These are phyloP conservation scores for Carettochelys insculpta DNA, from an alignment of 2,113 vertebrate species.

Conservation along the genomic window DNA sequence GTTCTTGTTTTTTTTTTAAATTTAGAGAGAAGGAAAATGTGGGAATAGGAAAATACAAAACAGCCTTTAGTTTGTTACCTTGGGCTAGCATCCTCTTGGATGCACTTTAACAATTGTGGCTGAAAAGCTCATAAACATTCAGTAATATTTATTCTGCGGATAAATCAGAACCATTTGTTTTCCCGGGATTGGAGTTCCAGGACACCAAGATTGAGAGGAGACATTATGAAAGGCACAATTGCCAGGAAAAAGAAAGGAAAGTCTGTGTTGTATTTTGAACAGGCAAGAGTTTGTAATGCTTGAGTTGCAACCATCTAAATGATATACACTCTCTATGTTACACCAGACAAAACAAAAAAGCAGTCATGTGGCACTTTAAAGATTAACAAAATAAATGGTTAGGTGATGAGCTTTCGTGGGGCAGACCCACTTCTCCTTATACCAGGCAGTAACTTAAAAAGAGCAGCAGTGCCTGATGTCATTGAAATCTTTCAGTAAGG, in stretches of 20 bases:
- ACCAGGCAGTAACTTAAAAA: background rate
- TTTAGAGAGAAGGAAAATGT: accelerated
- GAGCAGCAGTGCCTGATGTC: background rate
- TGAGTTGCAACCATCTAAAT: background rate
- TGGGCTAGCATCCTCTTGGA: slow-evolving; percentile 19
- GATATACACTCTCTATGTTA: background rate
- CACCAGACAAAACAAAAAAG: too few relatives aligned
- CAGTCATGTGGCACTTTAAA: too few relatives aligned
- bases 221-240: background rate
- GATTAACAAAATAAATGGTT: too few relatives aligned
- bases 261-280: background rate
- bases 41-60: background rate
- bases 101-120: background rate
- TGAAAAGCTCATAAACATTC: slow-evolving; percentile 6
- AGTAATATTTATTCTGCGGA: background rate
- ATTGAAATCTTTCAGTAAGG: background rate
- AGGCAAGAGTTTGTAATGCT: background rate
- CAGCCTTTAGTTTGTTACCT: background rate
- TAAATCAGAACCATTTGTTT: slow-evolving; percentile 44
- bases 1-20: too few relatives aligned
- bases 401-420: too few relatives aligned
- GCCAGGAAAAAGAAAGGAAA: background rate
- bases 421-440: too few relatives aligned
- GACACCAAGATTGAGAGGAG: background rate
- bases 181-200: background rate